These are phyloP conservation scores for Pandemis heparana DNA, from an alignment of 2,888 invertebrate species.

Conservation along the genomic window DNA sequence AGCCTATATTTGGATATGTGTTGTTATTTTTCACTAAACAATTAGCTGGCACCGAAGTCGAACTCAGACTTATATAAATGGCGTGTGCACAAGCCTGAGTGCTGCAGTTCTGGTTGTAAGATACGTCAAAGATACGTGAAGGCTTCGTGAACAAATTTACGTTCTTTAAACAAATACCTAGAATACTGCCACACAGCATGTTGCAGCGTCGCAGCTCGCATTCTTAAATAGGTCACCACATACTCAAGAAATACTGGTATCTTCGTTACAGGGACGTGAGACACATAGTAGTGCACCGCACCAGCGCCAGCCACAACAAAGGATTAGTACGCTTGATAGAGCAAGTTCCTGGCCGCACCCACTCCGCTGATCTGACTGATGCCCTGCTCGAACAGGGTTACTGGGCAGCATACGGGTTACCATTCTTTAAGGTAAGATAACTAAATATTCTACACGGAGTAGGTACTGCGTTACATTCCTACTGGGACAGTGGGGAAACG, in stretches of 20 bases:
- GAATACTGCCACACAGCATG: neutral
- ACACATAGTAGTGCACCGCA: constrained; percentile 73
- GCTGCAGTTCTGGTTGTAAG: neutral
- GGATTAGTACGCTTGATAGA: constrained; percentile 90
- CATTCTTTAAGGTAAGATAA: constrained; percentile 75
- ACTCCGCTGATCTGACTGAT: constrained; percentile 88
- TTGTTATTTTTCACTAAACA: too few species aligned
- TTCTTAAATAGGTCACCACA: neutral
- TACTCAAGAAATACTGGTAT: neutral
- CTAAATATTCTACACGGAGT: too few species aligned
- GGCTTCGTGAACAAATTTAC: too few species aligned
- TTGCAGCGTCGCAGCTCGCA: neutral
- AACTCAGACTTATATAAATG: neutral
- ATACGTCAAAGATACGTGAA: neutral
- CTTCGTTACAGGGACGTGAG: constrained; percentile 62
- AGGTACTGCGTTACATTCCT: neutral
- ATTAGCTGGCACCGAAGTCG: too few species aligned
- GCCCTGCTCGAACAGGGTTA: constrained; percentile 87
- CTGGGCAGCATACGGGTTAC: constrained; percentile 90
- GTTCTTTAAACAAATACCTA: neutral
- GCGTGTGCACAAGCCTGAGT: neutral
- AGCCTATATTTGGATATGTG: too few species aligned
- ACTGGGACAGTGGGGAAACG: neutral
- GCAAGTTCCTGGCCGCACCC: constrained; percentile 89
- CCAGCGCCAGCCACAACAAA: constrained; percentile 64